A percentile compares a stretch with the other conserved stretches of the same genome.
phyloP scores from a whole-genome alignment of 2,113 vertebrate species.

The Amblyornis subalaris region DNA sequence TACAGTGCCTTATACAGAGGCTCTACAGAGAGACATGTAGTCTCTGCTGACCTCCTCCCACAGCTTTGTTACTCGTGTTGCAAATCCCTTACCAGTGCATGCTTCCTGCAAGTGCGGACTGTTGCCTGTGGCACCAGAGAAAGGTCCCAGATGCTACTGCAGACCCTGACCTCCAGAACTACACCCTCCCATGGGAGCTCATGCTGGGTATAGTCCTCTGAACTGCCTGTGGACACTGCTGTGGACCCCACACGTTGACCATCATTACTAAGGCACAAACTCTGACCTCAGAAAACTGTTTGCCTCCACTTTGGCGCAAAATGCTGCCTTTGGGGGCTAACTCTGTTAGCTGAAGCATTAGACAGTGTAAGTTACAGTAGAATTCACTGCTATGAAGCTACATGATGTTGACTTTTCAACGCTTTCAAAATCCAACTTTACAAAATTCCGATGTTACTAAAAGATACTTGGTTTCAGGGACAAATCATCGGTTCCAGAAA shows the following conservation, averaged over 20 bases:
- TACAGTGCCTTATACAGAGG: neutral
- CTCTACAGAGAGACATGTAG: neutral
- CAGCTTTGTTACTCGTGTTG: neutral
- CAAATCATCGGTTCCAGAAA: neutral
- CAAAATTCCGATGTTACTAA: neutral
- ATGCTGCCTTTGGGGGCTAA: neutral
- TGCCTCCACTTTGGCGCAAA: neutral
- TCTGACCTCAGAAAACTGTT: neutral
- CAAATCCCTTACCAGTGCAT: accelerated
- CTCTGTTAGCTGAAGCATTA: neutral
- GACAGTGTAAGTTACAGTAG: neutral
- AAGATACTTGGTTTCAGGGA: neutral
- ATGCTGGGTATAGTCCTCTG: neutral
- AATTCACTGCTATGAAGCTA: neutral
- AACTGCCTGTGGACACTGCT: neutral
- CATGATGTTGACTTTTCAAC: neutral
- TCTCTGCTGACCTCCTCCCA: neutral
- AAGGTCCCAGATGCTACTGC: neutral
- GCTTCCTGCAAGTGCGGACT: neutral
- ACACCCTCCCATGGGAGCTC: neutral
- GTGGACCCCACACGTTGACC: accelerated
- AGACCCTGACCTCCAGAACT: neutral
- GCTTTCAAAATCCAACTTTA: neutral
- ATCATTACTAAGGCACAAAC: neutral
- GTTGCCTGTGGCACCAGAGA: neutral